Evolutionary conservation across 2,888 invertebrate genomes (phyloP), one percentile per base, ranked within the genome.

Genomic region (Desoria tigrina): DNA sequence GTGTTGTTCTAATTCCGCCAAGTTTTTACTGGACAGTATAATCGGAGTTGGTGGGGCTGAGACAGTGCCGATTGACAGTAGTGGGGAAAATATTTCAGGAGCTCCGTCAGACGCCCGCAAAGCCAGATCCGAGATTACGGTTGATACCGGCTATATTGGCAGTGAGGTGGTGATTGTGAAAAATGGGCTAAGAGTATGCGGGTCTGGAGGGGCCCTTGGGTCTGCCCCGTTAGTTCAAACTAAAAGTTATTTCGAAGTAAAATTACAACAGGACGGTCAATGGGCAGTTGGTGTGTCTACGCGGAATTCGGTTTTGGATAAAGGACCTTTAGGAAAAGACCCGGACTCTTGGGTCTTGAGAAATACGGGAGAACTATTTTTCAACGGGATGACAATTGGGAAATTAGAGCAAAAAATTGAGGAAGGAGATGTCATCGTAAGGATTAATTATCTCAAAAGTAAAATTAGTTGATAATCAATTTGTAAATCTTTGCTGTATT

Each of bases 191-290:
- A 83, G 97, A 77, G 89, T 95, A 32, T 97, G 97, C 82, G 99
- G 99, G 1, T 90, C 92, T 0, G 99, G 99, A 23, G 97, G 92
- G 66, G 94, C 94, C 0, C 82, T 98, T 54, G 93, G 94, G 14
- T 96, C 92, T 79, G 94, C 94, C 7, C 97, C 98, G 0, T 84
- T 99, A 55, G 91, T 92, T 14, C 96, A 99, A 82, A 94, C 95
- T 78, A 99, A 99, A 82, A 91, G 96, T 2, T 99, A 97, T 81
- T 99, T 97, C 81, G 98, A 99, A 49, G 91, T 97, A 6, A 98
- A 98, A 83, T 83, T 99, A 63, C 97, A 98, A 80, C 97, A 98
- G 79, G 89, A 91, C 82, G 84, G 85, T 26, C 86, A 89, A 39
- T 99, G 98, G 98, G 94, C 94, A 1, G 86, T 98, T 16, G 99